A percentile compares a stretch with the other conserved stretches of the same genome.
Conservation (phyloP, 2,113 vertebrate genomes). For the Eleginops maclovinus region DNA sequence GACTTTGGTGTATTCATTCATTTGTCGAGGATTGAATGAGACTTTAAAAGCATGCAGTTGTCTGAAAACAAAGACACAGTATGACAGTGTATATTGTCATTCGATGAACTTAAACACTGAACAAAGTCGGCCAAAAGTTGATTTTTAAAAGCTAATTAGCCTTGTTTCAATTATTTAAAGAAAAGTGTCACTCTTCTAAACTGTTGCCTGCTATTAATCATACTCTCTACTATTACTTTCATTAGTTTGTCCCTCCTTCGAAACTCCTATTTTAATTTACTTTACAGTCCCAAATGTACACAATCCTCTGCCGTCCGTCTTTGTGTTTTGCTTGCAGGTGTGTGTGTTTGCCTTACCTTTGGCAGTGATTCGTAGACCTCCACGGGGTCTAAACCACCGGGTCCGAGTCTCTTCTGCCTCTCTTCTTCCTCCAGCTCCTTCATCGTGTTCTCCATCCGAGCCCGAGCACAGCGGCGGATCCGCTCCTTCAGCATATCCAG, state of each 20-base stretch:
- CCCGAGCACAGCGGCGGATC: slow-evolving; percentile 85
- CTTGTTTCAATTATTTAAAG: too few relatives aligned
- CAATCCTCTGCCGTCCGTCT: too few relatives aligned
- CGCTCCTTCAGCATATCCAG: slow-evolving; percentile 90
- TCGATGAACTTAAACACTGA: neutral
- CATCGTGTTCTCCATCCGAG: slow-evolving; percentile 86
- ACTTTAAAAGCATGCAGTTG: too few relatives aligned
- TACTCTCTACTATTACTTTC: too few relatives aligned
- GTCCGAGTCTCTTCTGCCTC: slow-evolving; percentile 86
- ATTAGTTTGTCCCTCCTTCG: neutral
- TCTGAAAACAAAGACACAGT: neutral
- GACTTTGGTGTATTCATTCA: neutral
- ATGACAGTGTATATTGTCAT: neutral
- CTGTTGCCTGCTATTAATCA: neutral
- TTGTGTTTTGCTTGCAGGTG: neutral
- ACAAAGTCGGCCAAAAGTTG: too few relatives aligned
- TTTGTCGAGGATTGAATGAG: neutral
- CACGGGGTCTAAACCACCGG: slow-evolving; percentile 90
- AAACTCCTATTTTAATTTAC: neutral
- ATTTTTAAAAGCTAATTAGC: too few relatives aligned
- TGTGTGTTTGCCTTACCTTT: slow-evolving; percentile 61
- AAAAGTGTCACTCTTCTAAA: too few relatives aligned
- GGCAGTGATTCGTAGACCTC: slow-evolving; percentile 92
- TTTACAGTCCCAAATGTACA: too few relatives aligned
- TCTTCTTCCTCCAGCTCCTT: slow-evolving; percentile 91